Base-by-base conservation (phyloP, 2,888 invertebrate species). In the Thymelicus lineola region DNA sequence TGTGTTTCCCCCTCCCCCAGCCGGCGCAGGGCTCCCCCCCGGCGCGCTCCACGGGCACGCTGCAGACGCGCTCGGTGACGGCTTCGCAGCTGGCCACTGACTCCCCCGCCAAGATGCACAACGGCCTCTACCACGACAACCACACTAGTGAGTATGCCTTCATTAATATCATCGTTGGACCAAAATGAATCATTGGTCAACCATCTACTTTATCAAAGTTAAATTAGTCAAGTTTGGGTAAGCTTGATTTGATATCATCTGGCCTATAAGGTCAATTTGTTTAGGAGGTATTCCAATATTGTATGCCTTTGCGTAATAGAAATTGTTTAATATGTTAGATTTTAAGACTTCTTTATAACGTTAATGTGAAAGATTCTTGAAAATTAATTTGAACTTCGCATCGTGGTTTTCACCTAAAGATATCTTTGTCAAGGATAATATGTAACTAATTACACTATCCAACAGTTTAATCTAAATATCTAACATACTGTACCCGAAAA, bases 71-170 rank as follows among this genome's bases (percentile, higher is more conserved):
- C 79, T 97, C 98, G 66, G 98, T 98, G 42, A 98, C 98, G 0
- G 98, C 98, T 45, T 98, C 98, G 38, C 98, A 98, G 87, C 94
- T 98, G 70, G 98, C 98, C 78, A 98, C 98, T 42, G 98, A 98
- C 90, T 98, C 97, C 64, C 98, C 98, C 10, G 97, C 97, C 73
- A 97, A 97, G 88, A 96, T 97, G 94, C 97, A 95, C 86, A 96
- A 96, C 82, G 96, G 96, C 53, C 95, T 96, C 76, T 96, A 96
- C 85, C 95, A 95, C 81, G 96, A 96, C 78, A 91, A 95, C 76
- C 95, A 94, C 78, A 93, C 95, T 80, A 95, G 95, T 95, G 75
- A 94, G 95, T 94, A 74, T 14, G 7, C 28, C 50, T 3, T 50
- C 9, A 6, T 7, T 9, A 50, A 2, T 6, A 9, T 17, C 4